A percentile compares a stretch with the other conserved stretches of the same genome.
These are phyloP conservation scores for Loripinus fragilis DNA, from an alignment of 2,888 invertebrate species.

Conservation along the genomic window DNA sequence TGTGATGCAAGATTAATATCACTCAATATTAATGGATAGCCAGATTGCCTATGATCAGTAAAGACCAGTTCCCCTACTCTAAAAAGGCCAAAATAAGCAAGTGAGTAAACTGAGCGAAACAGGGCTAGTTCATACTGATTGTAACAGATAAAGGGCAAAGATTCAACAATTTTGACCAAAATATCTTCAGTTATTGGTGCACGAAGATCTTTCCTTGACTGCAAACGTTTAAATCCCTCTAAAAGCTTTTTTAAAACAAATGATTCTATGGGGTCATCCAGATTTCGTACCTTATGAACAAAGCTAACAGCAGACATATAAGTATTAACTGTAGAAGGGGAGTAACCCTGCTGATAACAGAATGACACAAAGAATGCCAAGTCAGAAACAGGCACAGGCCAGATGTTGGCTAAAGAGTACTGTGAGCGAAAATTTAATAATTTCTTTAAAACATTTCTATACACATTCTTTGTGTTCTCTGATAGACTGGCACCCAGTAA, in stretches of 20 bases:
- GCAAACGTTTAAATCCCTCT: neutral
- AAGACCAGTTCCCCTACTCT: conserved; percentile 15
- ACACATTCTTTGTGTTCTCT: neutral
- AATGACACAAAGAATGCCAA: neutral
- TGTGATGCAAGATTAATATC: neutral
- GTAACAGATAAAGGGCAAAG: neutral
- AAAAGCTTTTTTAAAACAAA: conserved; percentile 1
- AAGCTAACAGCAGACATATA: conserved; percentile 16
- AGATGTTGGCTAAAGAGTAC: neutral
- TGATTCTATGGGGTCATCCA: neutral
- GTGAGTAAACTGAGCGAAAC: neutral
- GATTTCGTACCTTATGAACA: neutral
- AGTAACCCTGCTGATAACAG: neutral
- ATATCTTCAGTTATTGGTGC: conserved; percentile 11
- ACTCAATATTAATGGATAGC: neutral
- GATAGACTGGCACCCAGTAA: conserved; percentile 10
- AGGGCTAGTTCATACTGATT: neutral
- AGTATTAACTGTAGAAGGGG: neutral
- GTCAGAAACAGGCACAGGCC: conserved; percentile 11
- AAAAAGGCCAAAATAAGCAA: conserved; percentile 23
- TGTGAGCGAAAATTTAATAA: neutral
- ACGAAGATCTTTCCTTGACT: neutral
- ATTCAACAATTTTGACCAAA: neutral
- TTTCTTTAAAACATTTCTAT: neutral
- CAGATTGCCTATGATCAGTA: neutral